Evolutionary conservation across 1,140 invertebrate genomes (phyloP), one percentile per base, ranked within the genome.

Genomic region (Musca vetustissima): DNA sequence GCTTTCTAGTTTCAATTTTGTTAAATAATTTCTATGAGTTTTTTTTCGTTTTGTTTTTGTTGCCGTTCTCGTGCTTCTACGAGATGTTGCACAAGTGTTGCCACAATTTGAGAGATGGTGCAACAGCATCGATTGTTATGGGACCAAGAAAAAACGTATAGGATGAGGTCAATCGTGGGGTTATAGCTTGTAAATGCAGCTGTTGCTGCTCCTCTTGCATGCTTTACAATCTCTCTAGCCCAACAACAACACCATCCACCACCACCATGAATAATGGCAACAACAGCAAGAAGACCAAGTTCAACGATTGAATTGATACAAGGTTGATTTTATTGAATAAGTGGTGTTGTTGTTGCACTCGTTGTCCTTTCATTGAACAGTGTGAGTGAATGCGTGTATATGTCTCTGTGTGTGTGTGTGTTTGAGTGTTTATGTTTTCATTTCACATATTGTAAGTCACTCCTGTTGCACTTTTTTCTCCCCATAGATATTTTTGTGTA

Each of bases 261-360:
- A n/a, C n/a, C n/a, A n/a, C n/a, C 36, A 43, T 43, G 36, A 43
- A 43, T 43, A 43, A 43, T 43, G 13, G 36, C 36, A 43, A 43
- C 36, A 43, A 13, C 36, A n/a, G n/a, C n/a, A n/a, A n/a, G n/a
- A n/a, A n/a, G n/a, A n/a, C n/a, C n/a, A n/a, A n/a, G n/a, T 28
- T 57, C 53, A 57, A 25, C 53, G 13, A 13, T 28, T 57, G 19
- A 17, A 50, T 50, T 22, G 53, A 57, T 57, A 57, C 53, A 57
- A 57, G 28, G 53, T 57, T 57, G 36, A 57, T 57, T 57, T 57
- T 57, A 57, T 57, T 57, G 53, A 57, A 57, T 57, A 57, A 43
- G 36, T 43, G 36, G 6, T 43, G 36, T 43, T 43, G 36, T 57
- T 55, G 21, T 49, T 49, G 17, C 9, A 52, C 9, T 21, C 21